These are phyloP conservation scores for Eulemur mongoz DNA, from an alignment of 2,797 vertebrate genomes.

Conservation along the genomic window DNA sequence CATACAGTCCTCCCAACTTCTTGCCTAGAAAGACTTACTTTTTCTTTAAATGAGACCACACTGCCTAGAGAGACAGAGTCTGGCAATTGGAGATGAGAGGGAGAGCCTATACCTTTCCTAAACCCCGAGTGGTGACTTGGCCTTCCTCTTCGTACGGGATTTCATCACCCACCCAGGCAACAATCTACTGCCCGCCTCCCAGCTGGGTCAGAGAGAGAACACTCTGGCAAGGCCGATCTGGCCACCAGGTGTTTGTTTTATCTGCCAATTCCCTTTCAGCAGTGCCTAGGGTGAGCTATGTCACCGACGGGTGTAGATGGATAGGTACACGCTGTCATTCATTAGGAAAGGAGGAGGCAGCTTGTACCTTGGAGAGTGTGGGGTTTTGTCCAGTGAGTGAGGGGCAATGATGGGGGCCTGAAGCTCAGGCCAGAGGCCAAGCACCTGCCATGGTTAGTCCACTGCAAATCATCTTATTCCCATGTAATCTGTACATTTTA, in stretches of 20 bases:
- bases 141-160: background rate
- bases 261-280: conserved; percentile 36
- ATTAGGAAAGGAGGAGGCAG: background rate
- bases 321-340: background rate
- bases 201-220: background rate
- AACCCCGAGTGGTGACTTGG: background rate
- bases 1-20: background rate
- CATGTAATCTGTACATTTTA: background rate
- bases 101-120: background rate
- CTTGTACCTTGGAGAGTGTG: background rate
- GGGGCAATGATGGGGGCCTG: background rate
- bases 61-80: background rate
- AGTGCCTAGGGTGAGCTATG: background rate
- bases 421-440: background rate
- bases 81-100: background rate
- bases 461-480: background rate
- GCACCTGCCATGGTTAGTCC: background rate
- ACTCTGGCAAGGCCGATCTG: background rate
- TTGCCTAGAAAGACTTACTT: background rate
- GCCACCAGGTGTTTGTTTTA: conserved; percentile 38
- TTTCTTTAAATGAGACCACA: background rate
- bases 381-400: background rate
- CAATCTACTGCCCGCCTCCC: background rate
- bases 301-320: background rate
- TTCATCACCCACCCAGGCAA: background rate